These are phyloP conservation scores for Eira barbara DNA, from an alignment of 2,113 vertebrate species.

Conservation along the genomic window DNA sequence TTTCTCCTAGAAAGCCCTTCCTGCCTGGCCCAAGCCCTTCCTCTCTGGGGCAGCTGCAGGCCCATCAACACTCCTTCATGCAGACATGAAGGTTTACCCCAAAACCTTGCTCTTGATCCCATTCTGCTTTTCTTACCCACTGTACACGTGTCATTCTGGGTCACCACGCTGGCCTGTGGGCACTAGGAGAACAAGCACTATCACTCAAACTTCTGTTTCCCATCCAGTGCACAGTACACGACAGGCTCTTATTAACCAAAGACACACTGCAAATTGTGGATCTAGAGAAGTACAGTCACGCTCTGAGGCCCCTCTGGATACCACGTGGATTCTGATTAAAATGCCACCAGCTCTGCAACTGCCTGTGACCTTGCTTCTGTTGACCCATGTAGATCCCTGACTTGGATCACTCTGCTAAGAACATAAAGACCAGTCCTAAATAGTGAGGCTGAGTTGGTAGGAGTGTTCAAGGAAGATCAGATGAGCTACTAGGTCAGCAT, in stretches of 20 bases:
- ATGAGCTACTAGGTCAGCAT: not conserved
- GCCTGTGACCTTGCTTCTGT: not conserved
- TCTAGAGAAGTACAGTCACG: not conserved
- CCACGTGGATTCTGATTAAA: not conserved
- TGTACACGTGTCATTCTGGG: not conserved
- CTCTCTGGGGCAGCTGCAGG: not conserved
- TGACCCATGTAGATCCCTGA: not conserved
- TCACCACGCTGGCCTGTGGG: not conserved
- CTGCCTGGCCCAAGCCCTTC: not conserved
- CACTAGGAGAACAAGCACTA: fast-evolving
- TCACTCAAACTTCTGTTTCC: not conserved
- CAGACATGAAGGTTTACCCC: not conserved
- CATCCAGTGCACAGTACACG: too few relatives aligned
- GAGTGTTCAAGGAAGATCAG: not conserved
- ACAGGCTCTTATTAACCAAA: not conserved
- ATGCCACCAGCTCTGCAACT: not conserved
- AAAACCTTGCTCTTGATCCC: not conserved
- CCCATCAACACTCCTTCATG: not conserved
- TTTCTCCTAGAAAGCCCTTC: not conserved
- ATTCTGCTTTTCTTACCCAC: not conserved
- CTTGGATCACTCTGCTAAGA: not conserved
- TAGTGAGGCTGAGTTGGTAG: not conserved
- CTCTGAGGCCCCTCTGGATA: not conserved
- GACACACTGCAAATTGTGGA: not conserved
- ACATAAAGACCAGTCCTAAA: not conserved